Base-by-base conservation (phyloP, 2,888 invertebrate genomes). In the Caprella mutica region DNA sequence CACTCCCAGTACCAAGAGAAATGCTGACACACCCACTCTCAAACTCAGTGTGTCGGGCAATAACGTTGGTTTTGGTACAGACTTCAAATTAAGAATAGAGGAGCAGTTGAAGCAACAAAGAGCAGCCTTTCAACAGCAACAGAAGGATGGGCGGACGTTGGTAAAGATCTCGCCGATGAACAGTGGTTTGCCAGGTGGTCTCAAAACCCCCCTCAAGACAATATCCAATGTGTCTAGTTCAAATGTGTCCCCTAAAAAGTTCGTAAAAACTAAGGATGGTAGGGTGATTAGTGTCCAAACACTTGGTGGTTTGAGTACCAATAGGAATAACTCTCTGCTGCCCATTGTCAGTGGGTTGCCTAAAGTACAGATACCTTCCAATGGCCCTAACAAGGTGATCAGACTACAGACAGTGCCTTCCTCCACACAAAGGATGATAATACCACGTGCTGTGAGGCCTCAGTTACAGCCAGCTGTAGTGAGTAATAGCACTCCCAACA, bases 71-170 rank as follows among this genome's bases (percentile, higher is more conserved):
- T 30, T 27, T 24, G 58, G 60, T 8, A 71, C 70, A n/a, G 69
- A 74, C 58, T 71, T 75, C 56, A 72, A 73, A 72, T 90, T 91
- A 68, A 89, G 89, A 72, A 83, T 91, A 83, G 92, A 93, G 69
- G 87, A 88, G 66, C 89, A 92, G 70, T 74, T 93, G 65, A 82
- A 88, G 57, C 78, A 89, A 68, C 93, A 93, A 71, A 75, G 92
- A 61, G 85, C 87, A 23, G 89, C 87, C 0, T 87, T 89, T 73
- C 88, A 90, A 69, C 91, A 91, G 69, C 91, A 90, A 72, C 77
- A 88, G 52, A 82, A 70, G 44, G 67, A 57, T 8, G 60, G 56
- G 35, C 23, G 24, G 19, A 46, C 44, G 3, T 35, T 55, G 35
- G 43, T 55, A 23, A 55, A 55, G 14, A 46, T 55, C 33, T 44